Evolutionary conservation across 2,888 invertebrate genomes (phyloP).

Genomic region (Apamea crenata): DNA sequence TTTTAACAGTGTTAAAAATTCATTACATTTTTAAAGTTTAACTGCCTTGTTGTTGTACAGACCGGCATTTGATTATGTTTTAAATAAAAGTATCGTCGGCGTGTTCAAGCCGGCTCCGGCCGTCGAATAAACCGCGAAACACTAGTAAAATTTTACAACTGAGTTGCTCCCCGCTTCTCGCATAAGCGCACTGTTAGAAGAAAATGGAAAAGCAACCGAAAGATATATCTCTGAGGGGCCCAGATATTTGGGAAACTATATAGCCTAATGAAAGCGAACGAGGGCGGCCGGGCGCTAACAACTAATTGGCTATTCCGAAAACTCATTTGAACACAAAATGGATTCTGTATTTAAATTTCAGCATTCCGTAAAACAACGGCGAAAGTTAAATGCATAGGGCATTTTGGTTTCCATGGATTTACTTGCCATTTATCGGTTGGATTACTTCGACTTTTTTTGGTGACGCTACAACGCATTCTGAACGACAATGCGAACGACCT

Average conservation of each 20-base stretch:
- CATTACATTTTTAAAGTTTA: conserved; percentile 9
- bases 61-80: conserved; percentile 58
- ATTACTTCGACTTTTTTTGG: conserved; percentile 55
- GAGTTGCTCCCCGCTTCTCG: conserved; percentile 79
- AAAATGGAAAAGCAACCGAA: conserved; percentile 87
- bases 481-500: not conserved
- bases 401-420: conserved; percentile 79
- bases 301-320: conserved; percentile 91
- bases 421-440: conserved; percentile 70
- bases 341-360: conserved; percentile 90
- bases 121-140: conserved; percentile 81
- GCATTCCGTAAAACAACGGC: conserved; percentile 88
- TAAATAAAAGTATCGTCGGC: conserved; percentile 59
- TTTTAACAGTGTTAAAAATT: conserved; percentile 4
- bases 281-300: conserved; percentile 90
- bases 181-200: conserved; percentile 84
- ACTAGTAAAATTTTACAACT: conserved; percentile 86
- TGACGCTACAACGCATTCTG: conserved; percentile 37
- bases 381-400: conserved; percentile 87
- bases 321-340: conserved; percentile 91
- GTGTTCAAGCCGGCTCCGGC: conserved; percentile 47
- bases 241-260: conserved; percentile 90
- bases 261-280: conserved; percentile 90
- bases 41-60: conserved; percentile 21
- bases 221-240: conserved; percentile 89